A percentile compares a stretch with the other conserved stretches of the same genome.
These are phyloP conservation scores for Drosophila pruinosa DNA, from an alignment of 1,140 invertebrate genomes.

Conservation along the genomic window DNA sequence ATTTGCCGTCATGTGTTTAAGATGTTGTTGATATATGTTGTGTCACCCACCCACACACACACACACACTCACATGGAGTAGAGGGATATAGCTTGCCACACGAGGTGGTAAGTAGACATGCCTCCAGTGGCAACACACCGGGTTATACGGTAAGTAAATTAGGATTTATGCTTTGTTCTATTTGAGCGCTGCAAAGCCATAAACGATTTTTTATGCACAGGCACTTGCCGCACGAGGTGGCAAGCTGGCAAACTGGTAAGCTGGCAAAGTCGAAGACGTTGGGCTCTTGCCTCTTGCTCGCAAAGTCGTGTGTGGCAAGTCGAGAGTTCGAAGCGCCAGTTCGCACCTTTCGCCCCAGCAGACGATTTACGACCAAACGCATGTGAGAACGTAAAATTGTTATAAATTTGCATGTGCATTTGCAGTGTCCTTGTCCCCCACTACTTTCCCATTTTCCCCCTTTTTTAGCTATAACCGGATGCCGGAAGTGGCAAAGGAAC, in stretches of 20 bases:
- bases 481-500: constrained; percentile 9
- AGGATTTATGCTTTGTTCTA: constrained; percentile 82
- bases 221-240: constrained; percentile 50
- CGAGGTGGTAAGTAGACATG: constrained; percentile 23
- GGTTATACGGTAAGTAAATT: constrained; percentile 76
- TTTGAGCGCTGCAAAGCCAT: constrained; percentile 82
- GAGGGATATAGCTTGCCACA: constrained; percentile 18
- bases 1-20: constrained; percentile 80
- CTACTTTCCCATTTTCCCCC: neutral
- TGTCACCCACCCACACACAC: constrained; percentile 53
- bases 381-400: constrained; percentile 80
- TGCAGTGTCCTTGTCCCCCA: neutral
- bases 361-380: constrained; percentile 74
- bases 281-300: neutral
- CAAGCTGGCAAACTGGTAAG: neutral
- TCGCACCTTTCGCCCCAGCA: constrained; percentile 69
- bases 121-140: constrained; percentile 47
- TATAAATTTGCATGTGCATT: constrained; percentile 78
- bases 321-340: constrained; percentile 47
- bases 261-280: neutral
- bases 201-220: constrained; percentile 82
- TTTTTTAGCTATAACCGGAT: neutral
- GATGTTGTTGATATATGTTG: constrained; percentile 79
- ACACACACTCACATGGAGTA: constrained; percentile 3
- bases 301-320: constrained; percentile 17